phyloP scores from a whole-genome alignment of 2,113 vertebrate species.

The Eulacestoma nigropectus region DNA sequence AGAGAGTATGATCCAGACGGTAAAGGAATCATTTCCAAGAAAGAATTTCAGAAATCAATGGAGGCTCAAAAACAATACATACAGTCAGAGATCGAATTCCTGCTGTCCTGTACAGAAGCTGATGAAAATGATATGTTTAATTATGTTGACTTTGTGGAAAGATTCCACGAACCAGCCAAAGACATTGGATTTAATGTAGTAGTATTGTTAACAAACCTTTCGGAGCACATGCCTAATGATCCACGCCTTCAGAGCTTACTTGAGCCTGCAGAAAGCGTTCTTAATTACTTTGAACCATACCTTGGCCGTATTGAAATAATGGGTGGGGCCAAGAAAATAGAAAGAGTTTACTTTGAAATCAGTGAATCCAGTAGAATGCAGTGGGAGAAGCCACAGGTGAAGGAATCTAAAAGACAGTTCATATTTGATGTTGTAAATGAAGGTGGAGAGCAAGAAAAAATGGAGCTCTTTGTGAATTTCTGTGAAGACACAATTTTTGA shows the following conservation, averaged over 20 bases:
- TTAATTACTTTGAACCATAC: slow-evolving; percentile 94
- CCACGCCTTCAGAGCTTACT: slow-evolving; percentile 88
- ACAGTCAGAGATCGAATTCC: slow-evolving; percentile 93
- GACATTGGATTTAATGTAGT: slow-evolving; percentile 98
- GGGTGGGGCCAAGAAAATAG: slow-evolving; percentile 95
- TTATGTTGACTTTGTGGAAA: slow-evolving; percentile 91
- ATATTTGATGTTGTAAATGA: slow-evolving; percentile 99
- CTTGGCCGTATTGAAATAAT: slow-evolving; percentile 97
- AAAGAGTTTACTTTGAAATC: slow-evolving; percentile 97
- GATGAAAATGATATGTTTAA: slow-evolving; percentile 98
- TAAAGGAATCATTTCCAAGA: slow-evolving; percentile 95
- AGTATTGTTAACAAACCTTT: slow-evolving; percentile 91
- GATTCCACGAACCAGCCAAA: slow-evolving; percentile 95
- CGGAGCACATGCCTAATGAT: slow-evolving; percentile 96
- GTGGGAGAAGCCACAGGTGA: slow-evolving; percentile 98
- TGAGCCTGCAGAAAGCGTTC: slow-evolving; percentile 89
- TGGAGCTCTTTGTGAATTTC: slow-evolving; percentile 99
- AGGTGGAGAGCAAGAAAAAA: slow-evolving; percentile 97
- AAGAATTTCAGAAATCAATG: slow-evolving; percentile 98
- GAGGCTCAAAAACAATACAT: slow-evolving; percentile 97
- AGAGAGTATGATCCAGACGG: slow-evolving; percentile 90
- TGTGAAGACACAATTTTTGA: slow-evolving; percentile 99
- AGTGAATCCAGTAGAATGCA: slow-evolving; percentile 94
- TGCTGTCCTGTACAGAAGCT: slow-evolving; percentile 91
- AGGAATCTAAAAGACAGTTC: slow-evolving; percentile 96